Base-by-base conservation (phyloP, 2,113 vertebrate genomes). In the Rhinoderma darwinii region DNA sequence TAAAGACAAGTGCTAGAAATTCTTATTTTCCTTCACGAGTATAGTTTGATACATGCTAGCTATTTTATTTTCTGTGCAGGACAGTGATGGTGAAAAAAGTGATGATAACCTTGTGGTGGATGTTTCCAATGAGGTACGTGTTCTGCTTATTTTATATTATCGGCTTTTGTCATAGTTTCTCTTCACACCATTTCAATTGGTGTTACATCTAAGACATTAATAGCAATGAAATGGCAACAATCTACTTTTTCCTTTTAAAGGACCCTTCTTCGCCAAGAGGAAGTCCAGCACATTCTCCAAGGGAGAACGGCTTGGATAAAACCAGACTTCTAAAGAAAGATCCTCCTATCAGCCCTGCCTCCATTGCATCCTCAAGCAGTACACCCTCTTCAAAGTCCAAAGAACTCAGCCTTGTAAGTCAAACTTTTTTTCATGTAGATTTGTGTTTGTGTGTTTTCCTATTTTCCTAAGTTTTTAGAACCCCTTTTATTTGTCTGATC, bases 351-450 rank as follows among this genome's bases (percentile, higher is more conserved):
- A 99, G 98, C 90, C 98, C 98, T 0, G 98, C 98, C 0, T 99
- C 98, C 5, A 97, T 99, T 89, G 98, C 98, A 5, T 99, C 98
- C 30, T 99, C 98, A 50, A 98, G 98, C 90, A 99, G 98, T 92
- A 99, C 97, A 88, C 98, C 97, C 82, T 99, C 98, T 86, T 99
- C 98, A 89, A 99, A 99, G 94, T 97, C 97, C 95, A 99, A 99
- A 97, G 98, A 99, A 94, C 97, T 98, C 90, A 96, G 96, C 93
- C 98, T 98, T 96, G 98, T 99, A 96, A 96, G 97, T 90, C 37
- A 17, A 15, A 1, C 37, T 39, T 17, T 22, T 59, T n/a, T n/a
- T 70, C 5, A 22, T 37, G 61, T 61, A 27, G 2, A 1, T n/a
- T n/a, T n/a, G n/a, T n/a, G n/a, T n/a, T n/a, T n/a, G n/a, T n/a